Conservation (phyloP, 2,888 invertebrate genomes). For the Rhagonycha lutea region DNA sequence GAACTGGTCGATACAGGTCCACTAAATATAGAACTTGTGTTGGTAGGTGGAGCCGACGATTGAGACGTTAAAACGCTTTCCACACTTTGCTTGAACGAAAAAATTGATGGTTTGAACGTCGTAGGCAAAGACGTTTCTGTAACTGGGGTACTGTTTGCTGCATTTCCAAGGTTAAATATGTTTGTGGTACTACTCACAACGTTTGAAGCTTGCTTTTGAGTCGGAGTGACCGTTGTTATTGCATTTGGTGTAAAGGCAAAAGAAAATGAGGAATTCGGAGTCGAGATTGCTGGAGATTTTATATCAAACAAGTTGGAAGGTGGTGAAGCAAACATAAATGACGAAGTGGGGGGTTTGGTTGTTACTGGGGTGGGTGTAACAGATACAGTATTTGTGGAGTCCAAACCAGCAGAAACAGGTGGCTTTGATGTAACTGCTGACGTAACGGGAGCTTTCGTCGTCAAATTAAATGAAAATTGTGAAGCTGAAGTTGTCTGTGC, state of each 20-base stretch:
- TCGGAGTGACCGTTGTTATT: background rate
- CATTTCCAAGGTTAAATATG: background rate
- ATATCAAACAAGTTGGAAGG: background rate
- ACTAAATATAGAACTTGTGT: background rate
- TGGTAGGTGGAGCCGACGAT: background rate
- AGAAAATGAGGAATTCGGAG: background rate
- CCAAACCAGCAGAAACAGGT: background rate
- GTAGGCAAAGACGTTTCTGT: background rate
- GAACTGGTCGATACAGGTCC: background rate
- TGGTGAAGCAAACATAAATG: background rate
- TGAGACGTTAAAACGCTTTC: background rate
- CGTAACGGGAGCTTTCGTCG: background rate
- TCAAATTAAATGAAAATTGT: slow-evolving; percentile 12
- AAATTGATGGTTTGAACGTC: background rate
- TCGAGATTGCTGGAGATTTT: background rate
- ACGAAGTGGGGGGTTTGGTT: background rate
- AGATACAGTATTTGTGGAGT: background rate
- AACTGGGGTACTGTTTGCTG: background rate
- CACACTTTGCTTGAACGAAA: background rate
- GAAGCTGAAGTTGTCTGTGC: slow-evolving; percentile 19
- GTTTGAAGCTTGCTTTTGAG: background rate
- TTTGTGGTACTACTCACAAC: background rate
- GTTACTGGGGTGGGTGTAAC: background rate
- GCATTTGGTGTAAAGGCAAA: background rate
- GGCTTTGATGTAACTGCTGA: slow-evolving; percentile 7